Evolutionary conservation across 2,888 invertebrate species (phyloP), one percentile per base, ranked within the genome.

Genomic region (Zaprionus bogoriensis): DNA sequence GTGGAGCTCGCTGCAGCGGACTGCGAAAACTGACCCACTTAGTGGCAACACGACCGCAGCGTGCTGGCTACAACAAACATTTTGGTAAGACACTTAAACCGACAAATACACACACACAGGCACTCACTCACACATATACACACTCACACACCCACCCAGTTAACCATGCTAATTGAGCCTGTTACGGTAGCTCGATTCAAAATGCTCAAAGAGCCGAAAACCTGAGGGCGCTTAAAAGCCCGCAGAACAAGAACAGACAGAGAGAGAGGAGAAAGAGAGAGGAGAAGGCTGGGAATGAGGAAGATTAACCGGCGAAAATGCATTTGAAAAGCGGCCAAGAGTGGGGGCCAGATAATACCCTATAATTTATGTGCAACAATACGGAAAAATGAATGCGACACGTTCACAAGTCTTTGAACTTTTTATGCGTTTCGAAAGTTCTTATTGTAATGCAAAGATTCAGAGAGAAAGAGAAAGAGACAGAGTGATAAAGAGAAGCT

Each of bases 1-100:
- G n/a, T n/a, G n/a, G n/a, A n/a, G n/a, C n/a, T n/a, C n/a, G n/a
- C n/a, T n/a, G n/a, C n/a, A n/a, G n/a, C n/a, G n/a, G n/a, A n/a
- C 69, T 67, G 68, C 79, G 46, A 70, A 57, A 67, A 66, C 38
- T 79, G 78, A 79, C 78, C 78, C 84, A 79, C 84, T 83, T 83
- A 42, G 58, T 30, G 28, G 42, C 53, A 47, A 54, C 36, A 17
- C 19, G 27, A 14, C 14, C n/a, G 25, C 36, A 51, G n/a, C 19
- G n/a, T 67, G 32, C 36, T 19, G 19, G 48, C 62, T 14, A 45
- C 44, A 25, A 42, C 28, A 30, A 27, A 39, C 51, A 41, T 30
- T 54, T 45, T 50, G 65, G 30, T 45, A 41, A 61, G 41, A 10
- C 41, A 10, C 25, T n/a, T n/a, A n/a, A n/a, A n/a, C n/a, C 14